phyloP scores from a whole-genome alignment of 2,113 vertebrate genomes.

The Cryptoleucopteryx plumbea region DNA sequence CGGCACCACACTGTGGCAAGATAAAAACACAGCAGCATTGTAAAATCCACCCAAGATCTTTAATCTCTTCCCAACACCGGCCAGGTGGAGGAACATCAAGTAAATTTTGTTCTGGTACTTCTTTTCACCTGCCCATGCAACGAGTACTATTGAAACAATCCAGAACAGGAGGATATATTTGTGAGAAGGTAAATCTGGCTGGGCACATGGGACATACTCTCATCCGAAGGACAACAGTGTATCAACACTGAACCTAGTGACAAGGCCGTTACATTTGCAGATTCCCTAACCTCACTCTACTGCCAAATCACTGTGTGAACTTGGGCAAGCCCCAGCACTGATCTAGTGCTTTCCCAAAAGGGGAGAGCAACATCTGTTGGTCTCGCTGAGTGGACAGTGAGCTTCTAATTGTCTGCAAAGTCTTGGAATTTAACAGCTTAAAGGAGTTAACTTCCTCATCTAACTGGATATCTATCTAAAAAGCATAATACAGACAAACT shows the following conservation, averaged over 20 bases:
- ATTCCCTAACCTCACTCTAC: neutral
- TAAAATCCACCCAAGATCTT: neutral
- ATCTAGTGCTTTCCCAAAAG: neutral
- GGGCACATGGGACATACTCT: neutral
- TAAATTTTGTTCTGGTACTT: neutral
- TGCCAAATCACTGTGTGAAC: neutral
- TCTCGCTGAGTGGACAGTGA: neutral
- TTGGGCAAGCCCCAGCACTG: neutral
- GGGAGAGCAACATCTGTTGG: neutral
- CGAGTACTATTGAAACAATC: accelerated
- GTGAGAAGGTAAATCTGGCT: neutral
- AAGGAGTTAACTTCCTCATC: neutral
- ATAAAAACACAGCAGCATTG: neutral
- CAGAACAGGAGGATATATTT: neutral
- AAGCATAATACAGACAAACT: neutral
- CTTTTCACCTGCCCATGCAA: neutral
- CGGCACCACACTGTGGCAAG: constrained; percentile 32
- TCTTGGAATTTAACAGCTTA: neutral
- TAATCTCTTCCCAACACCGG: accelerated
- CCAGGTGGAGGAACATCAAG: neutral
- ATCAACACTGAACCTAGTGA: neutral
- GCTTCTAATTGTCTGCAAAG: neutral
- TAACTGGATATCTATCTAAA: neutral
- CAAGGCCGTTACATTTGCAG: neutral
- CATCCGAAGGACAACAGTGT: neutral